Conservation (phyloP, 2,113 vertebrate genomes). For the Macroglossus sobrinus region DNA sequence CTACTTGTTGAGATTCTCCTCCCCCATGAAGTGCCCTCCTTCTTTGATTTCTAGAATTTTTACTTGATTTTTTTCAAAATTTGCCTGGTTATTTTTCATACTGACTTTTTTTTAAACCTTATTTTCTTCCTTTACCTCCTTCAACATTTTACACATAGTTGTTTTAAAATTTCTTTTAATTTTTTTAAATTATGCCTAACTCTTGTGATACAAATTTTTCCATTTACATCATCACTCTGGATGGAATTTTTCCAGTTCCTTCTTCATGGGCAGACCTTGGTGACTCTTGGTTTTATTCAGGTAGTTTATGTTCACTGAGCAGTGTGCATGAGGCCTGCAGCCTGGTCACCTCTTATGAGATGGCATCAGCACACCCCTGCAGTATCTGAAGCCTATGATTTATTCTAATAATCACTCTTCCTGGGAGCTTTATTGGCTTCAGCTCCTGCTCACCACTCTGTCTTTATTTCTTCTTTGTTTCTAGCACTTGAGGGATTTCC, state of each 20-base stretch:
- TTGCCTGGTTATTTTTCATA: background rate
- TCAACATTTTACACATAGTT: background rate
- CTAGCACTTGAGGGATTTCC: background rate
- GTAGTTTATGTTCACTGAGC: background rate
- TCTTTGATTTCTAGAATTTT: background rate
- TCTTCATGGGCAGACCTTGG: background rate
- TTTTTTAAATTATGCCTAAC: background rate
- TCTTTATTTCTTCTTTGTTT: slow-evolving; percentile 26
- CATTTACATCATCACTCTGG: background rate
- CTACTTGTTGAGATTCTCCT: background rate
- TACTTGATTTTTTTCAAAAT: slow-evolving; percentile 17
- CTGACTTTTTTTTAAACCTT: background rate
- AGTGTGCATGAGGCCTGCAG: background rate
- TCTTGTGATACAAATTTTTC: background rate
- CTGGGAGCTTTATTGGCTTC: background rate
- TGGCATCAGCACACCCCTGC: background rate
- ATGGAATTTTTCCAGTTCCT: background rate
- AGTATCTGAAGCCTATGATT: background rate
- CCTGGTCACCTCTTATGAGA: background rate
- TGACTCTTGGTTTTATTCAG: background rate
- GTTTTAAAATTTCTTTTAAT: background rate
- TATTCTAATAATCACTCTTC: background rate
- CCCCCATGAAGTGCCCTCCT: background rate
- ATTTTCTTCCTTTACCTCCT: background rate
- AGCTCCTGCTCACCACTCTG: background rate